Percentiles rank a stretch among this genome's conserved stretches.
These are phyloP conservation scores for Himalopsyche anomala DNA, from an alignment of 2,888 invertebrate species.

Conservation along the genomic window DNA sequence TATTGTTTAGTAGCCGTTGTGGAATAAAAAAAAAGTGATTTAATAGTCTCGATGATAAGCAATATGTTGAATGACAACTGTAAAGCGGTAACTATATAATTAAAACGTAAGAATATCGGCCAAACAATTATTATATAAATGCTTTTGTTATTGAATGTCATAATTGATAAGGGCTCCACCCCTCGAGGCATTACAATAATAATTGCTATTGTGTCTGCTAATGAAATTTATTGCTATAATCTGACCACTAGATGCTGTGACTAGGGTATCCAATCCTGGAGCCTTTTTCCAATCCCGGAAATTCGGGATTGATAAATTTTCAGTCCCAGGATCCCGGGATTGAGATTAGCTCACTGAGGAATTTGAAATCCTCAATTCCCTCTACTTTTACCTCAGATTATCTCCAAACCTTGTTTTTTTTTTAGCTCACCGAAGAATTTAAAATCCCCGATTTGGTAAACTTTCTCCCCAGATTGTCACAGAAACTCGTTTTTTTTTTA, in stretches of 20 bases:
- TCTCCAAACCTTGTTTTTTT: too few species aligned
- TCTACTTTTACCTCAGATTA: too few species aligned
- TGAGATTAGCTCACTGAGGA: too few species aligned
- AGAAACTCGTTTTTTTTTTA: too few species aligned
- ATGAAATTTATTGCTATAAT: slow-evolving; percentile 52
- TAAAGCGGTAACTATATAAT: slow-evolving; percentile 34
- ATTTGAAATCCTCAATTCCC: too few species aligned
- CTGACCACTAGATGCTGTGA: neutral
- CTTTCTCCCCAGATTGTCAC: too few species aligned
- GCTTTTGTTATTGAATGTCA: slow-evolving; percentile 62
- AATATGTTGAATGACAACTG: slow-evolving; percentile 25
- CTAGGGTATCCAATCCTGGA: too few species aligned
- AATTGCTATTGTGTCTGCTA: slow-evolving; percentile 58
- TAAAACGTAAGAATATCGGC: slow-evolving; percentile 49
- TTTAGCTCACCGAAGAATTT: too few species aligned
- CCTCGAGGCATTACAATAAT: slow-evolving; percentile 56
- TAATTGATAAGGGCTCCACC: slow-evolving; percentile 56
- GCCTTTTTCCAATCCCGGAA: too few species aligned
- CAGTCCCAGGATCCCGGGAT: too few species aligned
- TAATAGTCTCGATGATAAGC: slow-evolving; percentile 39
- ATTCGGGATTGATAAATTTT: too few species aligned
- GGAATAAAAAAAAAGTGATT: slow-evolving; percentile 14
- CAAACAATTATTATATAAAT: slow-evolving; percentile 64
- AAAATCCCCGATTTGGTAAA: too few species aligned
- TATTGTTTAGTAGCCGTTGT: neutral